Conservation (phyloP, 2,888 invertebrate species). For the Bhutanitis thaidina region DNA sequence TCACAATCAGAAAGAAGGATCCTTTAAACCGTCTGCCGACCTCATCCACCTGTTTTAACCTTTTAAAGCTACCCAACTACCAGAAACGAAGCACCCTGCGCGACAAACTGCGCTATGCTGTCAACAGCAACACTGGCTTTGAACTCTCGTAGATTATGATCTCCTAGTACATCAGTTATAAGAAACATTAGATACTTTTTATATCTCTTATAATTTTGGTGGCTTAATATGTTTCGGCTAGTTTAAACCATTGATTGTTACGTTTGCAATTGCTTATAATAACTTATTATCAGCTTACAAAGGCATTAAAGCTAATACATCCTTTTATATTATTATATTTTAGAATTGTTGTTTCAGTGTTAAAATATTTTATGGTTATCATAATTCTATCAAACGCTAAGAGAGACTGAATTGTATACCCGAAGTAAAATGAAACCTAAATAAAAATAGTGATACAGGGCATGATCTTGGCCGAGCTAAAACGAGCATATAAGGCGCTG, state of each 20-base stretch:
- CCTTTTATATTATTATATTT: too few relatives aligned
- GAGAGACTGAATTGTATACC: slow-evolving; percentile 11
- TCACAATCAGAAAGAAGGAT: slow-evolving; percentile 97
- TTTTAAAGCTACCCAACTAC: slow-evolving; percentile 98
- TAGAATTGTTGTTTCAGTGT: too few relatives aligned
- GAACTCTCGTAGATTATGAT: slow-evolving; percentile 90
- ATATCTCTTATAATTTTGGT: too few relatives aligned
- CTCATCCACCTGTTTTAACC: slow-evolving; percentile 99
- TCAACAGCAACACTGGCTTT: slow-evolving; percentile 98
- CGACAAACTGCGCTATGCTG: slow-evolving; percentile 98
- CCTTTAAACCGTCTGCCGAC: slow-evolving; percentile 97
- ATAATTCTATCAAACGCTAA: not conserved
- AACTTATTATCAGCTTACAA: too few relatives aligned
- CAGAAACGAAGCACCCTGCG: slow-evolving; percentile 96
- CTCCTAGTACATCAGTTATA: not conserved
- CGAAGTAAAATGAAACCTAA: slow-evolving; percentile 1
- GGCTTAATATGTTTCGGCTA: not conserved
- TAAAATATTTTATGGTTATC: too few relatives aligned
- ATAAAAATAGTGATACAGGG: too few relatives aligned
- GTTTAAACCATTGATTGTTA: not conserved
- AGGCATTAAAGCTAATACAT: too few relatives aligned
- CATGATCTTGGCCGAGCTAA: too few relatives aligned
- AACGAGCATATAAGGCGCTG: too few relatives aligned
- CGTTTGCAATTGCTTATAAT: too few relatives aligned
- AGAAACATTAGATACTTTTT: not conserved